Evolutionary conservation across 2,113 vertebrate species (phyloP), one percentile per base, ranked within the genome.

Genomic region (Zosterops hypoxanthus): DNA sequence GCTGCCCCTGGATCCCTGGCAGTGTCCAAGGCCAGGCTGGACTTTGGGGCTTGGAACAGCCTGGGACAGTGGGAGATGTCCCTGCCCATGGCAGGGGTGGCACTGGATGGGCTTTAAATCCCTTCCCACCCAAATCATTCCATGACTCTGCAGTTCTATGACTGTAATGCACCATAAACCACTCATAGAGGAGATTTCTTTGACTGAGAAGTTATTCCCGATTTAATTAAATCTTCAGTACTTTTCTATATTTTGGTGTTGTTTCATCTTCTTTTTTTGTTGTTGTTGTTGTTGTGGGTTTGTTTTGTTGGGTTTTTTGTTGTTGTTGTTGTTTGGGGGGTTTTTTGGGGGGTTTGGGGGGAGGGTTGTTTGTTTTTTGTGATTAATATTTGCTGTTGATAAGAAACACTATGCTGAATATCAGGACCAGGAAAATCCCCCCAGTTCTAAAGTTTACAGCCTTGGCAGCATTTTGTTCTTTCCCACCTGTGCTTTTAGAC

Each of bases 371-470:
- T n/a, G n/a, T n/a, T n/a, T n/a, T 39, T 60, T 18, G 16, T 55
- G 26, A 36, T 55, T 49, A 28, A 22, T 15, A 2, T 44, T 89
- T 86, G 26, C n/a, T 44, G 31, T 41, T 87, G 24, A 3, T 39
- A 28, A 73, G 42, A 47, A 14, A 73, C 86, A 36, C 6, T 13
- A 10, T 29, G 17, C 14, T 1, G 0, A 57, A 12, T 18, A 33
- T 8, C 11, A 46, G 18, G 31, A 46, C 39, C 8, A 29, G 26
- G 28, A 59, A 31, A 59, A 1, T 4, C 22, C 39, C 5, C 0
- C 0, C 33, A 0, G 0, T 23, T 42, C 8, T 14, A 41, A 60
- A 56, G 31, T 5, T 42, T 68, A 6, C 9, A 5, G 26, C 2
- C 8, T 21, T 25, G 25, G 14, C 66, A 80, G 41, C 12, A 7